Evolutionary conservation across 1,140 invertebrate species (phyloP).

Genomic region (Zaprionus ghesquierei): DNA sequence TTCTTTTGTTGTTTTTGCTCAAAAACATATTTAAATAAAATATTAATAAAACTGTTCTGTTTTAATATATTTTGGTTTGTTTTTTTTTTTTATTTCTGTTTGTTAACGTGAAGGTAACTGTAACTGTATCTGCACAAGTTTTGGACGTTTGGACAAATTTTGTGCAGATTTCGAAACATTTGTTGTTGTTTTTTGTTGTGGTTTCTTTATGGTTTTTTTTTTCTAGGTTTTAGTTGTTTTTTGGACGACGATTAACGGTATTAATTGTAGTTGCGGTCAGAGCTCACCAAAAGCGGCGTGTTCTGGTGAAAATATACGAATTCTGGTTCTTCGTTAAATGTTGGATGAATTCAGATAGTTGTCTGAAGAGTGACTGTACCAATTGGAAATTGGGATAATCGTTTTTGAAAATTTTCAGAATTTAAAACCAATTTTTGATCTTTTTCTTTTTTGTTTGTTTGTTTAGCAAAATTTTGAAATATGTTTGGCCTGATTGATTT

Average conservation of each 20-base stretch:
- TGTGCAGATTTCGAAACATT: slow-evolving; percentile 23
- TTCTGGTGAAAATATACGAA: slow-evolving; percentile 8
- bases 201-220: slow-evolving; percentile 1
- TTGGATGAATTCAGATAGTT: not conserved
- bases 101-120: slow-evolving; percentile 18
- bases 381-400: slow-evolving; percentile 10
- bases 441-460: slow-evolving; percentile 35
- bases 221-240: slow-evolving; percentile 15
- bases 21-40: slow-evolving; percentile 46
- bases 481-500: slow-evolving; percentile 83
- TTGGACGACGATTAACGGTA: slow-evolving; percentile 15
- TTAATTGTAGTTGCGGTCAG: not conserved
- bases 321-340: not conserved
- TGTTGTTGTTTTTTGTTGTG: slow-evolving; percentile 21
- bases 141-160: slow-evolving; percentile 16
- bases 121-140: slow-evolving; percentile 23
- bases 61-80: slow-evolving; percentile 21
- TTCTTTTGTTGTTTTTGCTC: slow-evolving; percentile 1
- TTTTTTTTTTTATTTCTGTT: slow-evolving; percentile 21
- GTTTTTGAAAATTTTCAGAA: slow-evolving; percentile 7
- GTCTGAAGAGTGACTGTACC: not conserved
- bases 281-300: slow-evolving; percentile 16
- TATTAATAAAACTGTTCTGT: slow-evolving; percentile 40
- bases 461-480: slow-evolving; percentile 82
- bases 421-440: slow-evolving; percentile 19